These are phyloP conservation scores for Sinocyclocheilus maitianheensis DNA, from an alignment of 2,113 vertebrate species.

Conservation along the genomic window DNA sequence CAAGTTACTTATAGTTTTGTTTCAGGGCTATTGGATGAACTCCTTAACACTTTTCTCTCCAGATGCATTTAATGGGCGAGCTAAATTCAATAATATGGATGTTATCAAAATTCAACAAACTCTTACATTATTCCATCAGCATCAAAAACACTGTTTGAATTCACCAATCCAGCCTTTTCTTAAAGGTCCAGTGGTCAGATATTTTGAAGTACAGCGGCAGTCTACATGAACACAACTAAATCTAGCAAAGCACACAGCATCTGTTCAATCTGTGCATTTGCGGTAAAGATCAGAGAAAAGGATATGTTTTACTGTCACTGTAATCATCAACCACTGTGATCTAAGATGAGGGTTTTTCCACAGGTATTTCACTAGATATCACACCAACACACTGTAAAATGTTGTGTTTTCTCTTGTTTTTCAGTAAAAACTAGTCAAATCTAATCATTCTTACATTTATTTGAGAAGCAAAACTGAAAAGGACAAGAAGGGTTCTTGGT, in stretches of 20 bases:
- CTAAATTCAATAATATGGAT: not conserved
- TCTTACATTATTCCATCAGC: too few relatives aligned
- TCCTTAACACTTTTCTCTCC: conserved; percentile 41
- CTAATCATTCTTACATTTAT: not conserved
- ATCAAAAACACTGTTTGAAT: not conserved
- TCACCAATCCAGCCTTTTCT: not conserved
- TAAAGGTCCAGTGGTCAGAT: not conserved
- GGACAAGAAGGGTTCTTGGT: not conserved
- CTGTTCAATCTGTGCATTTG: not conserved
- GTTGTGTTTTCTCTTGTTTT: not conserved
- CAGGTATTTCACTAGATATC: not conserved
- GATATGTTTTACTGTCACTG: not conserved
- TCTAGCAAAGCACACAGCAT: not conserved
- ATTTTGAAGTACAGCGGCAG: not conserved
- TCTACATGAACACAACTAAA: not conserved
- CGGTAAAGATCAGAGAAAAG: conserved; percentile 14
- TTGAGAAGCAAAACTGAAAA: not conserved
- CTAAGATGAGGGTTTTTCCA: conserved; percentile 5
- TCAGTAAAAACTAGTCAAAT: not conserved
- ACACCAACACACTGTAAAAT: not conserved
- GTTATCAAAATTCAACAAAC: too few relatives aligned
- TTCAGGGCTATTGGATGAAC: conserved; percentile 51
- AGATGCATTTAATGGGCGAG: conserved; percentile 42
- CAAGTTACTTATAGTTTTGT: conserved; percentile 54
- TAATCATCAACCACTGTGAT: conserved; percentile 28